These are phyloP conservation scores for Ophion obscuratus DNA, from an alignment of 2,888 invertebrate genomes.

Conservation along the genomic window DNA sequence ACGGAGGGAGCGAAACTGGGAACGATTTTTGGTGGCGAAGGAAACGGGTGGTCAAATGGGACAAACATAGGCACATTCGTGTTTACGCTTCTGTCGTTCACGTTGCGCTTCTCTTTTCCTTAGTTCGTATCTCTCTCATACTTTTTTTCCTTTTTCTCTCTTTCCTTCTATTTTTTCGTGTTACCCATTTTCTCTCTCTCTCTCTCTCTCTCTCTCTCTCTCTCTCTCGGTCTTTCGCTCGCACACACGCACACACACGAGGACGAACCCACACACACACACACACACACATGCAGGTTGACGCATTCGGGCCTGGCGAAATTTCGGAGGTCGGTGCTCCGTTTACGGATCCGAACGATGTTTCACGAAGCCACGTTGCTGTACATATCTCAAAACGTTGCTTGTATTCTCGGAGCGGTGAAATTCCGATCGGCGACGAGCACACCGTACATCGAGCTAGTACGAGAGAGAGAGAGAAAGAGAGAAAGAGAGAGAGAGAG, in stretches of 20 bases:
- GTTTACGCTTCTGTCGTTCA: neutral
- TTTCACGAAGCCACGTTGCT: slow-evolving; percentile 61
- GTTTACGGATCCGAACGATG: slow-evolving; percentile 62
- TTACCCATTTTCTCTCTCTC: neutral
- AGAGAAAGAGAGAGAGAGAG: slow-evolving; percentile 6
- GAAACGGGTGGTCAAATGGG: slow-evolving; percentile 33
- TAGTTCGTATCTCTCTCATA: neutral
- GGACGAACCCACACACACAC: too few species aligned
- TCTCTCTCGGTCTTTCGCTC: neutral
- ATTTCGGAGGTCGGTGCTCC: slow-evolving; percentile 64
- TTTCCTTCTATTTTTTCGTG: too few species aligned
- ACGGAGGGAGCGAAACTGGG: neutral
- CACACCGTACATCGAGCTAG: slow-evolving; percentile 6
- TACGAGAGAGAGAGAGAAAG: slow-evolving; percentile 2
- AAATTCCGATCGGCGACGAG: slow-evolving; percentile 36
- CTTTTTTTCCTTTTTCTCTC: neutral
- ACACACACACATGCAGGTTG: neutral
- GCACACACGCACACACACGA: neutral
- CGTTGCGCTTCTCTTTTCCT: neutral
- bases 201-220: neutral
- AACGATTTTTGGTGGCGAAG: neutral
- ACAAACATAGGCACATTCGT: slow-evolving; percentile 34
- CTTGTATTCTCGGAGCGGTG: slow-evolving; percentile 50
- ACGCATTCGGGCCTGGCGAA: slow-evolving; percentile 35
- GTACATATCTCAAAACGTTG: slow-evolving; percentile 31